Conservation (phyloP, 2,888 invertebrate genomes). For the Ellobium chinense region DNA sequence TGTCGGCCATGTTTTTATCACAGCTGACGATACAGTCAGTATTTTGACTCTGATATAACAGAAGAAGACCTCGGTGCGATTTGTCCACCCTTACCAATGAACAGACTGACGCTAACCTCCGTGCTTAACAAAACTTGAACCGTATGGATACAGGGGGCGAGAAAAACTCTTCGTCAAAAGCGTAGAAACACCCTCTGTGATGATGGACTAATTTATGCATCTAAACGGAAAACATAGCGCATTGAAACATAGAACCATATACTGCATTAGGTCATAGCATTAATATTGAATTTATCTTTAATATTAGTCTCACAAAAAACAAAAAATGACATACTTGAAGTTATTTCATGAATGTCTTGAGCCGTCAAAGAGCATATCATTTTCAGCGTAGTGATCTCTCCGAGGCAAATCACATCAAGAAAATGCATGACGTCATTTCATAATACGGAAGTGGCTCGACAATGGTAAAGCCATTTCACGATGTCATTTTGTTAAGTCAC, state of each 20-base stretch:
- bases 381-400: neutral
- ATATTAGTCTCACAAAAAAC: neutral
- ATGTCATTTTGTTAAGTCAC: no score
- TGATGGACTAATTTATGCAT: constrained; percentile 56
- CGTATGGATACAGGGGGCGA: neutral
- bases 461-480: neutral
- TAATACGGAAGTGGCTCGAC: neutral
- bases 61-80: neutral
- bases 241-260: constrained; percentile 11
- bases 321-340: neutral
- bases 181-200: constrained; percentile 67
- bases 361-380: no score
- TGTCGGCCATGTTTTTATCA: constrained; percentile 23
- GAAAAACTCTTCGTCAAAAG: constrained; percentile 39
- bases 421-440: constrained; percentile 16
- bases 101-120: neutral
- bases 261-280: no score
- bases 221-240: constrained; percentile 48
- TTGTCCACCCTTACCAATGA: neutral
- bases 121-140: neutral
- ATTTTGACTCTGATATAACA: neutral
- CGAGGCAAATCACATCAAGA: neutral
- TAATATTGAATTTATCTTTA: no score
- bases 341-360: no score
- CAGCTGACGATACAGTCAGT: neutral